Percentiles rank a stretch among this genome's conserved stretches.
Conservation (phyloP, 2,888 invertebrate species). For the Tanypteryx hageni region DNA sequence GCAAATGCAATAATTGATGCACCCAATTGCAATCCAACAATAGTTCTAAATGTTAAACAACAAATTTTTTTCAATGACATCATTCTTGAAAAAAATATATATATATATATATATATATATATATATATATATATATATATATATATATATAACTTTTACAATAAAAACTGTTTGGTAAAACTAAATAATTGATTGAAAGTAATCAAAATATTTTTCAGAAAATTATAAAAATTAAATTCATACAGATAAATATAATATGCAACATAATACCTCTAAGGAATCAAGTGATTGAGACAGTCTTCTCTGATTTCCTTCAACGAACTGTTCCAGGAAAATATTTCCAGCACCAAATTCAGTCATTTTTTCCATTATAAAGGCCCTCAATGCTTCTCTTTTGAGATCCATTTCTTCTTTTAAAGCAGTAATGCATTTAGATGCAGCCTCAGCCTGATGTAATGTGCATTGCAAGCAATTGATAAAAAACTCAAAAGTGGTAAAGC, state of each 20-base stretch:
- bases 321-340: constrained; percentile 44
- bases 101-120: too few species aligned
- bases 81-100: too few species aligned
- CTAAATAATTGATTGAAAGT: too few species aligned
- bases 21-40: too few species aligned
- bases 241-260: not conserved
- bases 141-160: too few species aligned
- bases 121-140: too few species aligned
- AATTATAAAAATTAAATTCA: not conserved
- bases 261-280: constrained; percentile 13
- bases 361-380: constrained; percentile 46
- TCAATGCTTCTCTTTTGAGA: constrained; percentile 76
- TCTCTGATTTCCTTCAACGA: constrained; percentile 41
- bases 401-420: constrained; percentile 78
- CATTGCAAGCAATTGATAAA: constrained; percentile 70
- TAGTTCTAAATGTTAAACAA: too few species aligned
- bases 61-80: too few species aligned
- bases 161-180: too few species aligned
- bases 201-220: too few species aligned
- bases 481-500: constrained; percentile 71
- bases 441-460: constrained; percentile 79
- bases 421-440: constrained; percentile 81
- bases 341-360: constrained; percentile 44
- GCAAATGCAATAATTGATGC: too few species aligned
- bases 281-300: constrained; percentile 51